phyloP scores from a whole-genome alignment of 2,113 vertebrate genomes.

The Salvelinus fontinalis region DNA sequence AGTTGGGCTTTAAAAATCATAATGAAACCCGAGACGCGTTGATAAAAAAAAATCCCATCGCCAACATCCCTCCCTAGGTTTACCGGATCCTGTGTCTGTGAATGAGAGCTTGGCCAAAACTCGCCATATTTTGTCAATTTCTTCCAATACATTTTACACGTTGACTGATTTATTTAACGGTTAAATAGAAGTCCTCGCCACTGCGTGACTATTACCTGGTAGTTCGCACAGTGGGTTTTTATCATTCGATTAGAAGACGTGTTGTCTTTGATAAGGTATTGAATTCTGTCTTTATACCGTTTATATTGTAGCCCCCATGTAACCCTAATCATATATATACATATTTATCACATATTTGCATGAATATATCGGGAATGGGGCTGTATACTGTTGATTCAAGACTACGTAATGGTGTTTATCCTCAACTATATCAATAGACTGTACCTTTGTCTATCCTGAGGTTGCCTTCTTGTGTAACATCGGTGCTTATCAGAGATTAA shows the following conservation, averaged over 20 bases:
- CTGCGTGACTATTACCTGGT: conserved; percentile 56
- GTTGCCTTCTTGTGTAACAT: conserved; percentile 48
- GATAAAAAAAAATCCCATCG: conserved; percentile 74
- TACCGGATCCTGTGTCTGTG: conserved; percentile 48
- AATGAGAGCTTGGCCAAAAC: conserved; percentile 64
- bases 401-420: conserved; percentile 74
- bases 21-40: conserved; percentile 81
- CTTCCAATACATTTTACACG: conserved; percentile 61
- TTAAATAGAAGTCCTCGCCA: conserved; percentile 34
- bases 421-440: conserved; percentile 53
- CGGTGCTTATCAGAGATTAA: conserved; percentile 23
- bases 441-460: conserved; percentile 48
- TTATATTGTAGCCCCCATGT: conserved; percentile 48
- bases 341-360: conserved; percentile 56
- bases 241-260: conserved; percentile 17
- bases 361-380: conserved; percentile 59
- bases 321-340: conserved; percentile 41
- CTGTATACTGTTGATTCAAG: conserved; percentile 70
- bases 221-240: conserved; percentile 49
- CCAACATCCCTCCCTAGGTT: conserved; percentile 62
- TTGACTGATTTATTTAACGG: conserved; percentile 61
- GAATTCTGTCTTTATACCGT: conserved; percentile 28
- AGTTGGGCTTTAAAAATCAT: conserved; percentile 86
- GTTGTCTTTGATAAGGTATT: conserved; percentile 30
- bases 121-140: conserved; percentile 68